A percentile compares a stretch with the other conserved stretches of the same genome.
phyloP scores from a whole-genome alignment of 2,888 invertebrate species.

The Tridacna gigas region DNA sequence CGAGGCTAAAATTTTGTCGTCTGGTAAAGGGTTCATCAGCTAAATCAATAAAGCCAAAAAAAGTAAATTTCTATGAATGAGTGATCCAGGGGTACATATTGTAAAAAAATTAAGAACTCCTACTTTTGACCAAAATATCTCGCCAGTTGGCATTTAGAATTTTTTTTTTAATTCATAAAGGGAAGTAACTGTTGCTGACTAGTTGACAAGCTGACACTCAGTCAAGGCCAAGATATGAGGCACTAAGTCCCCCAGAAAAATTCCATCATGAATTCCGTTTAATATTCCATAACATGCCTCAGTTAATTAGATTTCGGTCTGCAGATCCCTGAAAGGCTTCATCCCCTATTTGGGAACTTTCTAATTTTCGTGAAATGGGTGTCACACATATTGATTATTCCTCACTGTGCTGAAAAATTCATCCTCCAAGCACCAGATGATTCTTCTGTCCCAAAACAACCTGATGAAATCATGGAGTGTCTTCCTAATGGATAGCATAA shows the following conservation, averaged over 20 bases:
- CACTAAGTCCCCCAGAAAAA: neutral
- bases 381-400: slow-evolving; percentile 19
- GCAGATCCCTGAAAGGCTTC: slow-evolving; percentile 19
- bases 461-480: neutral
- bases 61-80: neutral
- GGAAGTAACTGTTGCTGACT: too few relatives aligned
- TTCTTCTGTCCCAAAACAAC: slow-evolving; percentile 15
- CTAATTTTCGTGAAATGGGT: slow-evolving; percentile 25
- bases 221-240: neutral
- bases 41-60: neutral
- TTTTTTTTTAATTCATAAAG: too few relatives aligned
- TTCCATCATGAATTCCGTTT: slow-evolving; percentile 3
- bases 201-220: too few relatives aligned
- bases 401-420: slow-evolving; percentile 2
- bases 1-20: neutral
- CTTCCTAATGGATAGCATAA: too few relatives aligned
- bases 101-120: too few relatives aligned
- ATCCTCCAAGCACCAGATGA: neutral
- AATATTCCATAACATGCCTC: slow-evolving; percentile 24
- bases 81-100: too few relatives aligned
- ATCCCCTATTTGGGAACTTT: slow-evolving; percentile 21
- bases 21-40: neutral
- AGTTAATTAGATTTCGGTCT: slow-evolving; percentile 20
- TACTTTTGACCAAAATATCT: too few relatives aligned
- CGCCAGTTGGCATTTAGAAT: too few relatives aligned